These are phyloP conservation scores for Lasioglossum marginatum DNA, from an alignment of 2,888 invertebrate genomes.

Conservation along the genomic window DNA sequence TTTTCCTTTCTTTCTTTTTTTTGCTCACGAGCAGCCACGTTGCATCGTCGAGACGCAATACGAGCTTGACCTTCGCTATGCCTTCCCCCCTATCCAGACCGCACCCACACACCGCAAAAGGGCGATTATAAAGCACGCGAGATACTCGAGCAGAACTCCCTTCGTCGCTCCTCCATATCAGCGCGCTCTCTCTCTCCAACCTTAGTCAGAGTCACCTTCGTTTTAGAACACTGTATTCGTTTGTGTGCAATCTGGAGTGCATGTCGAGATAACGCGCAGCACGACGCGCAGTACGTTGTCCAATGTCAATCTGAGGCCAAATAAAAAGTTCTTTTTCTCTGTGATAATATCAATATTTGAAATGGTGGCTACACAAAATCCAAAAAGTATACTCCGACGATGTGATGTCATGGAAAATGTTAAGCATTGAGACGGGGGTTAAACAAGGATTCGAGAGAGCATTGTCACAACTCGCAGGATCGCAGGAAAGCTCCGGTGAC, in stretches of 20 bases:
- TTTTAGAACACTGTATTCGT: background rate
- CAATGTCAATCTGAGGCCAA: background rate
- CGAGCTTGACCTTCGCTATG: slow-evolving; percentile 67
- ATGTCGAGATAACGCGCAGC: background rate
- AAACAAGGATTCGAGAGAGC: background rate
- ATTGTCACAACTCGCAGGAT: background rate
- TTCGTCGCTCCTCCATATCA: slow-evolving; percentile 30
- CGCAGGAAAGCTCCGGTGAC: background rate
- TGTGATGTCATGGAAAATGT: too few species aligned
- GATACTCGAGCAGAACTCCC: slow-evolving; percentile 54
- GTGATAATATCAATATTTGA: too few species aligned
- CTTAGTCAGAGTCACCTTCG: background rate
- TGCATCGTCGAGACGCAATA: background rate
- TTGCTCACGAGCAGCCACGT: background rate
- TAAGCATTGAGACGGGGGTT: background rate
- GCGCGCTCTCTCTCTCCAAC: background rate
- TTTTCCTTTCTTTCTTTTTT: background rate
- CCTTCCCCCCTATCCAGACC: slow-evolving; percentile 71
- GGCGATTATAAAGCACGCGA: slow-evolving; percentile 60
- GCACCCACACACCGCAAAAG: slow-evolving; percentile 70
- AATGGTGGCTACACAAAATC: too few species aligned
- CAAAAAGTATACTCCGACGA: too few species aligned
- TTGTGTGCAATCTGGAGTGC: background rate
- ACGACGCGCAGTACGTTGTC: background rate
- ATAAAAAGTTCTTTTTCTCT: too few species aligned